These are phyloP conservation scores for Stenodema calcarata DNA, from an alignment of 2,888 invertebrate species.

Conservation along the genomic window DNA sequence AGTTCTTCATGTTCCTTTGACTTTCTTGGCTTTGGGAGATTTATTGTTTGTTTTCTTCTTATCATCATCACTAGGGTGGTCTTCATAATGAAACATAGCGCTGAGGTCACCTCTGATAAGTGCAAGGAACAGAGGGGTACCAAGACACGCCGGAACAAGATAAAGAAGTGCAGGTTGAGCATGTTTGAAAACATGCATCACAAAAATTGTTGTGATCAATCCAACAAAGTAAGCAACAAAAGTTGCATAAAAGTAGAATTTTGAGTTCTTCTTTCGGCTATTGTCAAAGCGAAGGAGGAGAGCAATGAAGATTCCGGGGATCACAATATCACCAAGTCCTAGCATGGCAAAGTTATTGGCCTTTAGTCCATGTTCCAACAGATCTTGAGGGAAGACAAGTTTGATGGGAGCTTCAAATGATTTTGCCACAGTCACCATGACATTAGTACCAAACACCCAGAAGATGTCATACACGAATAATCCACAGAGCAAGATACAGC, in stretches of 20 bases:
- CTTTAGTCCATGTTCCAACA: constrained; percentile 87
- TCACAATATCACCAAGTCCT: constrained; percentile 98
- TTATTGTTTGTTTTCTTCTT: constrained; percentile 60
- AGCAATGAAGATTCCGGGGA: constrained; percentile 99
- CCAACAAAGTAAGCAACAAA: constrained; percentile 94
- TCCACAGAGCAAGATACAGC: constrained; percentile 92
- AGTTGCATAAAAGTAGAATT: constrained; percentile 88
- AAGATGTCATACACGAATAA: constrained; percentile 98
- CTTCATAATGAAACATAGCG: constrained; percentile 85
- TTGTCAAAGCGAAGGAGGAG: constrained; percentile 93
- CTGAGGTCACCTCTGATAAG: constrained; percentile 88
- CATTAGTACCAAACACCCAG: constrained; percentile 99
- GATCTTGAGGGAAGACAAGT: constrained; percentile 97
- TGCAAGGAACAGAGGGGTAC: constrained; percentile 87
- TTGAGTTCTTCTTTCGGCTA: constrained; percentile 80
- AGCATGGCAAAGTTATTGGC: constrained; percentile 98
- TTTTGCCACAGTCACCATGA: constrained; percentile 99
- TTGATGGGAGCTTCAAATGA: constrained; percentile 99
- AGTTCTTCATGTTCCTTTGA: constrained; percentile 57
- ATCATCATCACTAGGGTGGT: constrained; percentile 67
- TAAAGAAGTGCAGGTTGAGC: constrained; percentile 98
- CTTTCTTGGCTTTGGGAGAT: constrained; percentile 62
- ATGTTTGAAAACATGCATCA: constrained; percentile 98
- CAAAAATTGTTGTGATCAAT: constrained; percentile 89
- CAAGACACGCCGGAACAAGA: constrained; percentile 94